Conservation (phyloP, 2,113 vertebrate genomes). For the Rhombomys opimus region DNA sequence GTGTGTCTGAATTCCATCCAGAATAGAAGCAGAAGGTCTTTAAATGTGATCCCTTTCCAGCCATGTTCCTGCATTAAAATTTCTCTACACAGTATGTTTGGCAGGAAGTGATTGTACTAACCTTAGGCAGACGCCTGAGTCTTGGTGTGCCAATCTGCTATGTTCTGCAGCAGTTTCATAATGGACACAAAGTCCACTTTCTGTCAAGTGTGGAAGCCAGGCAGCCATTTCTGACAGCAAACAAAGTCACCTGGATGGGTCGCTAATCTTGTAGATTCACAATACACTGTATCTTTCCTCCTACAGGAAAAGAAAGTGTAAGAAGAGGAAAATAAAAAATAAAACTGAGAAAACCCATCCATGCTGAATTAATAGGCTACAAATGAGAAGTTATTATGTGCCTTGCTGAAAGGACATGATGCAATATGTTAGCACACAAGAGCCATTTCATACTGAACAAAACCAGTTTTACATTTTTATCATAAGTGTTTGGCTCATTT, state of each 20-base stretch:
- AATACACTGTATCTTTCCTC: background rate
- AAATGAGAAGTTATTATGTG: background rate
- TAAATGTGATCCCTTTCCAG: too few species aligned
- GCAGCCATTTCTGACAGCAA: background rate
- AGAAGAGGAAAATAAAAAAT: background rate
- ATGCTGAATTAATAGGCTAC: background rate
- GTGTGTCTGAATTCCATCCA: too few species aligned
- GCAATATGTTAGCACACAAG: background rate
- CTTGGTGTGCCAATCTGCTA: background rate
- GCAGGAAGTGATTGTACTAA: background rate
- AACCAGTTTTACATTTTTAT: constrained; percentile 4
- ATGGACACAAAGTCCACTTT: background rate
- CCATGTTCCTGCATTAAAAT: too few species aligned
- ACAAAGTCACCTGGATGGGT: background rate
- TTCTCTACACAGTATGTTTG: background rate
- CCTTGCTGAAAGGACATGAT: background rate
- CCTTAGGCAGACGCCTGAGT: background rate
- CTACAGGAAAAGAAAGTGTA: background rate
- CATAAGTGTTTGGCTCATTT: background rate
- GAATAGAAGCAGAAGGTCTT: too few species aligned
- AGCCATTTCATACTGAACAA: constrained; percentile 28
- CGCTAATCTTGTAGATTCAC: background rate
- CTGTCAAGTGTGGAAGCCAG: background rate
- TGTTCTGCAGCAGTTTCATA: too few species aligned
- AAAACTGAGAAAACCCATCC: background rate